phyloP scores from a whole-genome alignment of 2,888 invertebrate species.

The Antheraea assamensis region DNA sequence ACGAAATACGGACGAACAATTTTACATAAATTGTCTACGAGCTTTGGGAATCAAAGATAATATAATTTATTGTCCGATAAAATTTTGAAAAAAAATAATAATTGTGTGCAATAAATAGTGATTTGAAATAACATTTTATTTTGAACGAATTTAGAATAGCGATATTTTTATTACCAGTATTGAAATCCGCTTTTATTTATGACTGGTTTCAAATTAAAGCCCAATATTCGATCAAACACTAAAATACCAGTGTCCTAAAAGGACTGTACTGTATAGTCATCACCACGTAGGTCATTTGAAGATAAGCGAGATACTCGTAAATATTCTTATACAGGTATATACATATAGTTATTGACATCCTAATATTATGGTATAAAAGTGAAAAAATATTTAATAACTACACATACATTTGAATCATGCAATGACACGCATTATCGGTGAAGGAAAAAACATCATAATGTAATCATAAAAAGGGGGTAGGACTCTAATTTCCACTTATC shows the following conservation, averaged over 20 bases:
- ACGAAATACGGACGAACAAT: conserved; percentile 5
- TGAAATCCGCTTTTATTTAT: not conserved
- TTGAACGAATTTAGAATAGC: not conserved
- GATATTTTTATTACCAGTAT: not conserved
- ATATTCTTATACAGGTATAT: not conserved
- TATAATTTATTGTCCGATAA: not conserved
- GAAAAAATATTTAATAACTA: no score
- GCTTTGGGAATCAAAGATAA: conserved; percentile 21
- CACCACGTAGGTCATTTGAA: not conserved
- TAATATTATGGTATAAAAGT: not conserved
- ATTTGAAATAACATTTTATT: not conserved
- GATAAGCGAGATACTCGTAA: not conserved
- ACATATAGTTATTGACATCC: not conserved
- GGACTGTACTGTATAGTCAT: not conserved
- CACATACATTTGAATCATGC: not conserved
- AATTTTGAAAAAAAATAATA: not conserved
- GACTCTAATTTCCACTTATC: no score
- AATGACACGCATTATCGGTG: no score
- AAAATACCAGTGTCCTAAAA: not conserved
- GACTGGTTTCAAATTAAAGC: not conserved
- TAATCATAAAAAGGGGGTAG: no score
- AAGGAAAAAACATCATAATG: no score
- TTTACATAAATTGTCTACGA: conserved; percentile 10
- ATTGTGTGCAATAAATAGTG: not conserved
- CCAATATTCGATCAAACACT: not conserved